A percentile compares a stretch with the other conserved stretches of the same genome.
Evolutionary conservation across 2,797 vertebrate species (phyloP).

Genomic region (Sparidentex hasta): DNA sequence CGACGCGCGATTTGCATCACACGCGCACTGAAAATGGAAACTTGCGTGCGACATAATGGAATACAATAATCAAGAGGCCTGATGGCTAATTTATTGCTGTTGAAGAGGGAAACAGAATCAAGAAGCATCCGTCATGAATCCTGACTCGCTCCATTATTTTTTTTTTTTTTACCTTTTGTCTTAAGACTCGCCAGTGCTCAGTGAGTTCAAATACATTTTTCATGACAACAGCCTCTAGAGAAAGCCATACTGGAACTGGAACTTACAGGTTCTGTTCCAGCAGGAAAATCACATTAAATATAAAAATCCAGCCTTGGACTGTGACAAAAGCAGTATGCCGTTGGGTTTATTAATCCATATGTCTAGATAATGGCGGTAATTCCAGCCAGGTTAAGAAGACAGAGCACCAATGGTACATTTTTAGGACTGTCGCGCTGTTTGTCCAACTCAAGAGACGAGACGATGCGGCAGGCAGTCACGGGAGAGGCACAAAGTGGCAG

Average conservation of each 20-base stretch:
- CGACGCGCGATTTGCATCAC: conserved; percentile 35
- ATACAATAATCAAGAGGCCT: conserved; percentile 8
- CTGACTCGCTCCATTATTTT: too few species aligned
- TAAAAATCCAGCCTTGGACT: background rate
- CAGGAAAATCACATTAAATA: background rate
- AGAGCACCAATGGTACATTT: too few species aligned
- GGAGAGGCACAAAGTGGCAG: too few species aligned
- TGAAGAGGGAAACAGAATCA: background rate
- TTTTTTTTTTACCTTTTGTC: background rate
- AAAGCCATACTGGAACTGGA: background rate
- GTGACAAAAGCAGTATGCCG: background rate
- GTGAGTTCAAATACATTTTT: background rate
- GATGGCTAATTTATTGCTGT: conserved; percentile 31
- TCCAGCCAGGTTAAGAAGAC: too few species aligned
- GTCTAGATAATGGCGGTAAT: background rate
- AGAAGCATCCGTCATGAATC: background rate
- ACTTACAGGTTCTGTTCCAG: background rate
- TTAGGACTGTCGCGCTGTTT: too few species aligned
- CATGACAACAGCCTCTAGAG: conserved; percentile 1
- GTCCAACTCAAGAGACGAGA: too few species aligned
- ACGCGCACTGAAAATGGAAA: conserved; percentile 3
- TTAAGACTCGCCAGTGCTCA: background rate
- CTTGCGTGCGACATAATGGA: background rate
- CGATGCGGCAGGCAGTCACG: too few species aligned
- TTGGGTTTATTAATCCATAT: background rate